phyloP scores from a whole-genome alignment of 2,888 invertebrate species.

The Panopea generosa region DNA sequence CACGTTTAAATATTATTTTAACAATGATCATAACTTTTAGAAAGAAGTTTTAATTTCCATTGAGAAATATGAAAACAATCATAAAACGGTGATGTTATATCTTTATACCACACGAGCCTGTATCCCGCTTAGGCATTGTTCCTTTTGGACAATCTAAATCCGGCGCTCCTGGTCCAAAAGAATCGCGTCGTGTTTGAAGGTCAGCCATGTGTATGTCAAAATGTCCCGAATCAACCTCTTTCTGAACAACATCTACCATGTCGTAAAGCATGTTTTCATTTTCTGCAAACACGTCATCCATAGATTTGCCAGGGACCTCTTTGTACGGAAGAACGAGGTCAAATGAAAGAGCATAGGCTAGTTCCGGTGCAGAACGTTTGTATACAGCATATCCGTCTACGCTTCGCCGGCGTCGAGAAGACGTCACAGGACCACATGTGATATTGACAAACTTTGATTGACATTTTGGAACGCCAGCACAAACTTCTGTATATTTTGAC shows the following conservation, averaged over 20 bases:
- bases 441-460: constrained; percentile 46
- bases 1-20: no score
- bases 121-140: background rate
- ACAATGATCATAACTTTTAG: no score
- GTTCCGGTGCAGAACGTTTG: background rate
- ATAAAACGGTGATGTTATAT: no score
- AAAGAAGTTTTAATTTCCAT: no score
- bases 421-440: constrained; percentile 44
- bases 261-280: constrained; percentile 24
- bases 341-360: background rate
- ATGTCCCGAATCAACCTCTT: constrained; percentile 33
- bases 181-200: constrained; percentile 31
- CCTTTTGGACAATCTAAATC: constrained; percentile 5
- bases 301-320: background rate
- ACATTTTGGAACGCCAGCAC: constrained; percentile 48
- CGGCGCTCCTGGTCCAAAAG: constrained; percentile 30
- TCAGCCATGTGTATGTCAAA: constrained; percentile 32
- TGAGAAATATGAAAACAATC: no score
- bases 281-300: background rate
- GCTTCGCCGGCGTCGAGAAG: constrained; percentile 4
- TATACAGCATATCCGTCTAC: background rate
- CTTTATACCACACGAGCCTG: constrained; percentile 9
- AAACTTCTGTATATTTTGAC: constrained; percentile 31
- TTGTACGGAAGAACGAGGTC: background rate
- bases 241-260: constrained; percentile 38